Conservation (phyloP, 1,140 invertebrate genomes). For the Papilio helenus region DNA sequence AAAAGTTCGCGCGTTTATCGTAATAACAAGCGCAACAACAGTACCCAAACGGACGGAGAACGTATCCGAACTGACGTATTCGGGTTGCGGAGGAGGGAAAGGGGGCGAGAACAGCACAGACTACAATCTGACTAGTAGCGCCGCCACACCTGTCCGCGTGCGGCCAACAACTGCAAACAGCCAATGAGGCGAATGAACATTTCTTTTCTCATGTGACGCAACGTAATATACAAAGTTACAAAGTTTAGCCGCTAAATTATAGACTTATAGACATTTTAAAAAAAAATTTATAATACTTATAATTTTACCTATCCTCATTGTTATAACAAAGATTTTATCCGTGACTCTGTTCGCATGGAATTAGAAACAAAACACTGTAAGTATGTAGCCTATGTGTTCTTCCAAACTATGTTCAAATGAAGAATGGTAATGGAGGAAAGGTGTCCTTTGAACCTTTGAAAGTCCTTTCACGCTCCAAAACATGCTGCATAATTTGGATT, state of each 20-base stretch:
- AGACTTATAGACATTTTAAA: too few species aligned
- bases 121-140: slow-evolving; percentile 55
- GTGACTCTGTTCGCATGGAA: too few species aligned
- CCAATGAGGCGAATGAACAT: slow-evolving; percentile 52
- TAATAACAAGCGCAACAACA: slow-evolving; percentile 46
- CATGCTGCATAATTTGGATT: too few species aligned
- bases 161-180: slow-evolving; percentile 45
- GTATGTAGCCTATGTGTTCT: too few species aligned
- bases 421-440: too few species aligned
- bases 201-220: slow-evolving; percentile 57
- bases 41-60: slow-evolving; percentile 55
- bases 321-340: too few species aligned
- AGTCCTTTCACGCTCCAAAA: too few species aligned
- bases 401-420: too few species aligned
- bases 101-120: slow-evolving; percentile 53
- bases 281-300: too few species aligned
- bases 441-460: too few species aligned
- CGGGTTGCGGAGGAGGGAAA: slow-evolving; percentile 47
- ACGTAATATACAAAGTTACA: slow-evolving; percentile 49
- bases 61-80: slow-evolving; percentile 60
- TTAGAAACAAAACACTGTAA: too few species aligned
- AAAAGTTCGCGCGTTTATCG: slow-evolving; percentile 71
- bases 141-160: slow-evolving; percentile 65
- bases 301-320: too few species aligned
- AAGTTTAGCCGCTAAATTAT: slow-evolving; percentile 39